Evolutionary conservation across 2,113 vertebrate species (phyloP).

Genomic region (Phyllostomus discolor): DNA sequence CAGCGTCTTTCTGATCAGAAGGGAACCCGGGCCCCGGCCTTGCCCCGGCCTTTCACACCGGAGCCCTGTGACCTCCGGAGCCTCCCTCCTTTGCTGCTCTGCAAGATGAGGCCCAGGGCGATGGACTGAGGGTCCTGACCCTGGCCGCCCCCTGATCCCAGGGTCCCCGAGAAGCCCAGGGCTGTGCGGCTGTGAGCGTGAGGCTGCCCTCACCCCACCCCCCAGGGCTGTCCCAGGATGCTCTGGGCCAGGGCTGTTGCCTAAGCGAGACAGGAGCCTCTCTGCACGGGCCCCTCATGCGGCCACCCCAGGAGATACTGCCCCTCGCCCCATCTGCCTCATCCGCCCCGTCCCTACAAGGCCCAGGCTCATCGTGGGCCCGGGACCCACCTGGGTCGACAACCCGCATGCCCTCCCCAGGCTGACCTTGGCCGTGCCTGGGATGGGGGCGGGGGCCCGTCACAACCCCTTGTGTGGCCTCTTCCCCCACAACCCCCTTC

Average conservation of each 20-base stretch:
- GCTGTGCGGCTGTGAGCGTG: neutral
- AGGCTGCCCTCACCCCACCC: too few species aligned
- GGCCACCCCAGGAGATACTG: neutral
- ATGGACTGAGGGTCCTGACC: neutral
- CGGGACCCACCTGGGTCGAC: neutral
- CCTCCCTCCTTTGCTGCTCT: neutral
- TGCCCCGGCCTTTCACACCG: neutral
- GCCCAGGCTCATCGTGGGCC: neutral
- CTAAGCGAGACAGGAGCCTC: neutral
- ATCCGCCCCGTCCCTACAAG: neutral
- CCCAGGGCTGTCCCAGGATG: neutral
- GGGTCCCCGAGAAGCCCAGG: neutral
- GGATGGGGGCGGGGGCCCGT: too few species aligned
- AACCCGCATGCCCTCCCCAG: neutral
- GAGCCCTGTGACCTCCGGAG: neutral
- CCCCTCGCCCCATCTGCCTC: neutral
- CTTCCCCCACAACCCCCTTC: fast-evolving
- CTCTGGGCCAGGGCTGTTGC: neutral
- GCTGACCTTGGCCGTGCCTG: neutral
- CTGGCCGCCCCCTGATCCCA: neutral
- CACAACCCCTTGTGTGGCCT: too few species aligned
- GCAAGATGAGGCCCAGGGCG: too few species aligned
- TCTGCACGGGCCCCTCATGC: neutral
- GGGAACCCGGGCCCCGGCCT: neutral
- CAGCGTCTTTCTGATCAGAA: neutral